Evolutionary conservation across 1,140 invertebrate genomes (phyloP).

Genomic region (Lucilia cuprina): DNA sequence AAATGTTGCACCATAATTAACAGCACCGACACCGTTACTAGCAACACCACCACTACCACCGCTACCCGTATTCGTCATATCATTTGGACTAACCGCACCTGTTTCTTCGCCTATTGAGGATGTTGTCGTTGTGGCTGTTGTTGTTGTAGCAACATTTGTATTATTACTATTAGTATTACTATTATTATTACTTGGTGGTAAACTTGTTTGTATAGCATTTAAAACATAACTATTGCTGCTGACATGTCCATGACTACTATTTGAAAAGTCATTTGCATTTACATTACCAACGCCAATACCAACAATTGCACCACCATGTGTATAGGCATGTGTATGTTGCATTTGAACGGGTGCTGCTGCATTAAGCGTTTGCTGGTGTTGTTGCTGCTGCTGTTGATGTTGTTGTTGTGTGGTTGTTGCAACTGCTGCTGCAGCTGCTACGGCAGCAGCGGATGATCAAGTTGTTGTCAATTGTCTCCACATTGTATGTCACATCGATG

Average conservation of each 20-base stretch:
- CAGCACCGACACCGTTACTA: neutral
- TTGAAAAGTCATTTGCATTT: conserved; percentile 16
- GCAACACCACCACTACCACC: neutral
- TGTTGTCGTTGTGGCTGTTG: conserved; percentile 8
- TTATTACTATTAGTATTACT: conserved; percentile 4
- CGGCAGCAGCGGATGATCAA: conserved; percentile 62
- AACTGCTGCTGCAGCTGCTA: conserved; percentile 56
- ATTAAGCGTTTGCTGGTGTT: conserved; percentile 35
- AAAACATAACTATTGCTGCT: neutral
- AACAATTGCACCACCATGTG: conserved; percentile 17
- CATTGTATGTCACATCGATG: conserved; percentile 80
- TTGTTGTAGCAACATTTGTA: neutral
- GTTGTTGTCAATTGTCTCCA: conserved; percentile 70
- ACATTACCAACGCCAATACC: conserved; percentile 16
- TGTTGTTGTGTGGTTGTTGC: conserved; percentile 46
- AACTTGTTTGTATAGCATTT: conserved; percentile 23
- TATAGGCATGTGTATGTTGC: conserved; percentile 30
- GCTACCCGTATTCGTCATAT: conserved; percentile 1
- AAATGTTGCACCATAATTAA: conserved; percentile 33
- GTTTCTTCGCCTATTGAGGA: neutral
- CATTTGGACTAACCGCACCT: neutral
- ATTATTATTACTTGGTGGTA: neutral
- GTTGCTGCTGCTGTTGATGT: conserved; percentile 39
- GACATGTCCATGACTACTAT: neutral
- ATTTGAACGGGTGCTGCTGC: conserved; percentile 36